Base-by-base conservation (phyloP, 2,113 vertebrate species). In the Capreolus pygargus region DNA sequence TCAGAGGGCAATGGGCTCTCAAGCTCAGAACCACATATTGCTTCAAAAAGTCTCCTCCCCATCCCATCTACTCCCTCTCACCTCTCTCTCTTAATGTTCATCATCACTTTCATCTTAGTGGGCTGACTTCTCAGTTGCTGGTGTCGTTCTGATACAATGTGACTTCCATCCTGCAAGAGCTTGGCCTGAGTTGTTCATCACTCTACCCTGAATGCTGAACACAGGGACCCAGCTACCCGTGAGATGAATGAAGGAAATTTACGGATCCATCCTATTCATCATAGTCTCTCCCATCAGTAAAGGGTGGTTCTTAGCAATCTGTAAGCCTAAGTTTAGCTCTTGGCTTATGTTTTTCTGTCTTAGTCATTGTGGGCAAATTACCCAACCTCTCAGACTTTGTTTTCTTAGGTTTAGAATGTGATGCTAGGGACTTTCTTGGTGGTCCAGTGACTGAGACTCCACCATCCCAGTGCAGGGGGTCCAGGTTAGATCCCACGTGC, bases 401-500 rank as follows among this genome's bases (percentile, higher is more conserved):
- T 76, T 64, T 13, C 86, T 50, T 89, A 84, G 55, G 78, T 89
- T 55, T 45, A 54, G 85, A 76, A 60, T 47, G 36, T 25, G 64
- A 57, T 70, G 10, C 67, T 70, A 39, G 67, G 67, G 67, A 70
- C n/a, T 39, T 70, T 21, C 5, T 23, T 39, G 19, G 19, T 39
- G 36, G n/a, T 39, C 19, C 67, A 70, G 19, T 70, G 67, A 16
- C n/a, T 70, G 19, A 36, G 64, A 70, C 64, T 21, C 17, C 19
- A 70, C 10, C 67, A 39, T 23, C 67, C n/a, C 67, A 39, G n/a
- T 39, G n/a, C 2, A 23, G n/a, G 67, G 19, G n/a, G 10, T 23
- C 67, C 0, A 0, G n/a, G 10, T 39, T 70, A 70, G n/a, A 70
- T 39, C n/a, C 28, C 60, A 61, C 1, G 0, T 61, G 14, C 60